These are phyloP conservation scores for Acanthococcus lagerstroemiae DNA, from an alignment of 2,888 invertebrate genomes.

Conservation along the genomic window DNA sequence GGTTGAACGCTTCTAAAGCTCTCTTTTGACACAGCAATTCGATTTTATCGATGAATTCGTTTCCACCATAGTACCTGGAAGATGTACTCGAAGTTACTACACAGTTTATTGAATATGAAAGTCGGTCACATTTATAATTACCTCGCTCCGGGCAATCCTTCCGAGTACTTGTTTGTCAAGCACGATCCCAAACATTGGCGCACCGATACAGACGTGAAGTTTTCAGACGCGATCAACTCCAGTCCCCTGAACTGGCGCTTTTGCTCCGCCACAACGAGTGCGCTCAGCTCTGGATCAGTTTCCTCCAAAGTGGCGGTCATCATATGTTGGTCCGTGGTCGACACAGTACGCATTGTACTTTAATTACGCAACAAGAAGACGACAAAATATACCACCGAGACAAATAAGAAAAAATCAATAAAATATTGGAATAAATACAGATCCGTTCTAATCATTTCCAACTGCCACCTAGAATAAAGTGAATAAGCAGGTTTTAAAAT, in stretches of 20 bases:
- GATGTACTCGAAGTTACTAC: no score
- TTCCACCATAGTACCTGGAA: slow-evolving; percentile 97
- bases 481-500: no score
- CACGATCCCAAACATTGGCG: slow-evolving; percentile 82
- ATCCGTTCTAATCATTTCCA: slow-evolving; percentile 16
- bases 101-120: slow-evolving; percentile 20
- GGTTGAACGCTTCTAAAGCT: slow-evolving; percentile 68
- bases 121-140: no score
- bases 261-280: slow-evolving; percentile 76
- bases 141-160: slow-evolving; percentile 85
- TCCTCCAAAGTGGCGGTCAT: slow-evolving; percentile 46
- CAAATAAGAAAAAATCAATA: slow-evolving; percentile 1
- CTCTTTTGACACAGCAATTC: slow-evolving; percentile 81
- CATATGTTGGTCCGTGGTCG: slow-evolving; percentile 2
- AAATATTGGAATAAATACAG: slow-evolving; percentile 8
- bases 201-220: slow-evolving; percentile 85
- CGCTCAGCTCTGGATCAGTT: slow-evolving; percentile 76
- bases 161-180: slow-evolving; percentile 89
- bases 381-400: slow-evolving; percentile 5
- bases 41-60: slow-evolving; percentile 88
- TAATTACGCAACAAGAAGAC: slow-evolving; percentile 4
- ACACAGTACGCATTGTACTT: background rate
- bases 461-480: no score
- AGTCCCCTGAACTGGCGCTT: slow-evolving; percentile 70
- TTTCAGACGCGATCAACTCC: slow-evolving; percentile 96